Percentiles rank a stretch among this genome's conserved stretches.
phyloP scores from a whole-genome alignment of 2,113 vertebrate species.

The Condylura cristata region DNA sequence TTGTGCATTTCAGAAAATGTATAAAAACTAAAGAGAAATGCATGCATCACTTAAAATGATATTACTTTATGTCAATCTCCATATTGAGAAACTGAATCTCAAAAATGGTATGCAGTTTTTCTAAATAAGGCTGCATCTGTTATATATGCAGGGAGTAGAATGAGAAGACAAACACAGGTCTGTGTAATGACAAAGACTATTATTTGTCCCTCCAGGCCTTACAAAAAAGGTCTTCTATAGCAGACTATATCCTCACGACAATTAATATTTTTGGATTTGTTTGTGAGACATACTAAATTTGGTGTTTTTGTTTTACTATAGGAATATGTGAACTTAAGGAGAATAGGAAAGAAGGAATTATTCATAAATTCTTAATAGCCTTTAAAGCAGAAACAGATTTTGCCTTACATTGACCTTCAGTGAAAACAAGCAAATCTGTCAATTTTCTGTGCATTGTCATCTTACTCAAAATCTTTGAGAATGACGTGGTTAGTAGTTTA shows the following conservation, averaged over 20 bases:
- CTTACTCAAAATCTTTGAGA: conserved; percentile 49
- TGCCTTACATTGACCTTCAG: conserved; percentile 56
- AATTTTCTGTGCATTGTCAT: conserved; percentile 44
- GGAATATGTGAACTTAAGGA: conserved; percentile 71
- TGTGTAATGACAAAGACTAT: neutral
- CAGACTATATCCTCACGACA: neutral
- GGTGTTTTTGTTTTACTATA: conserved; percentile 73
- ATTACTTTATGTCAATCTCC: neutral
- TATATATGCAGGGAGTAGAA: neutral
- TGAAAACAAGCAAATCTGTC: conserved; percentile 70
- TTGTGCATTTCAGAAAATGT: neutral
- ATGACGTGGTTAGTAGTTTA: conserved; percentile 45
- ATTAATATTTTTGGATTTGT: conserved; percentile 70
- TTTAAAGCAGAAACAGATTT: conserved; percentile 83
- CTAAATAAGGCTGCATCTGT: fast-evolving
- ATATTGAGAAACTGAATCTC: neutral
- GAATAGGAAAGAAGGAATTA: conserved; percentile 74
- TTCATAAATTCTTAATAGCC: conserved; percentile 75
- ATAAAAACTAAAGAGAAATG: neutral
- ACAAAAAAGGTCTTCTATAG: neutral
- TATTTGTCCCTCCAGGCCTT: neutral
- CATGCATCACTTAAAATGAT: neutral
- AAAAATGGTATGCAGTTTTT: neutral
- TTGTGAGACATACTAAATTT: conserved; percentile 58
- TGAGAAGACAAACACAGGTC: neutral